Conservation (phyloP, 1,140 invertebrate genomes). For the Drosophila obscura region DNA sequence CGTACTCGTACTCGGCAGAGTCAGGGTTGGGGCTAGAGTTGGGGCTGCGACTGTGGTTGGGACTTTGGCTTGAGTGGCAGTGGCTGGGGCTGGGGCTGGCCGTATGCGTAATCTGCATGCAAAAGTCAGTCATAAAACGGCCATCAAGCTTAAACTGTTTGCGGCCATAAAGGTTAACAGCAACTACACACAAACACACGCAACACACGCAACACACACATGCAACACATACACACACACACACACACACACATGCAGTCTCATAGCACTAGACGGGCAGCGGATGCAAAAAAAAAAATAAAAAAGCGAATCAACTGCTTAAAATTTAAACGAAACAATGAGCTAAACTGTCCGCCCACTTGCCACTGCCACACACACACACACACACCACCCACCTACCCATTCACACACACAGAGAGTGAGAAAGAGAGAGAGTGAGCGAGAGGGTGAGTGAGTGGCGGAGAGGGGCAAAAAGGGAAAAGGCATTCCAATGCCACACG, state of each 20-base stretch:
- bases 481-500: constrained; percentile 72
- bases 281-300: constrained; percentile 20
- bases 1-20: too few species aligned
- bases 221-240: not conserved
- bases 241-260: not conserved
- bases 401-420: constrained; percentile 18
- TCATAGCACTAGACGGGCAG: not conserved
- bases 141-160: constrained; percentile 79
- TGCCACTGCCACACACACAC: too few species aligned
- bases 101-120: constrained; percentile 74
- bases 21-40: too few species aligned
- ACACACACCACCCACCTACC: constrained; percentile 2
- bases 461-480: constrained; percentile 6
- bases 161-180: constrained; percentile 78
- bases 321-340: constrained; percentile 78
- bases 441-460: constrained; percentile 1
- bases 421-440: constrained; percentile 13
- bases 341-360: constrained; percentile 54
- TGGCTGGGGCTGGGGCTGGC: not conserved
- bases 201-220: too few species aligned
- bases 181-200: constrained; percentile 31
- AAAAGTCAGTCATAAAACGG: constrained; percentile 79
- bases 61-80: not conserved
- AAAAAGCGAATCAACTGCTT: constrained; percentile 70
- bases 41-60: not conserved